Conservation (phyloP, 2,888 invertebrate species). For the Lasioglossum vierecki region DNA sequence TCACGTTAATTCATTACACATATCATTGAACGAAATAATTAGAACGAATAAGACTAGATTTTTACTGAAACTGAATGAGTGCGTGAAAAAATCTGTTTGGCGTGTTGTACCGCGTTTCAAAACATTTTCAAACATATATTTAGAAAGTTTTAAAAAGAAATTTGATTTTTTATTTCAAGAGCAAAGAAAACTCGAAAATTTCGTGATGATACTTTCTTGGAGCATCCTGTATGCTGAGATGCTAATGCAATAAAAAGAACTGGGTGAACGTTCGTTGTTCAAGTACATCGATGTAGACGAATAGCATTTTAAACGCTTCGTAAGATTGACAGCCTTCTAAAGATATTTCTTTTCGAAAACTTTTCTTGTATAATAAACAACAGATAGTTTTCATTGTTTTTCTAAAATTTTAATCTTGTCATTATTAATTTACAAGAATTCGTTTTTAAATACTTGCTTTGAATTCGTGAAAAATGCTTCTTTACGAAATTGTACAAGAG, state of each 20-base stretch:
- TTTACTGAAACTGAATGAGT: not conserved
- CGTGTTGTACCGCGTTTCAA: not conserved
- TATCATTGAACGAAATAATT: too few species aligned
- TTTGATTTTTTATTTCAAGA: not conserved
- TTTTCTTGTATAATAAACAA: not conserved
- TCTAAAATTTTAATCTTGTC: not conserved
- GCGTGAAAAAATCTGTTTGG: not conserved
- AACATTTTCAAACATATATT: too few species aligned
- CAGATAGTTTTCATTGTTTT: not conserved
- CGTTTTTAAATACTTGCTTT: not conserved
- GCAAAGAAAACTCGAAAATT: not conserved
- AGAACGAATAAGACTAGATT: not conserved
- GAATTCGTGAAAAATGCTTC: not conserved
- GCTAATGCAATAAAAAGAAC: slow-evolving; percentile 23
- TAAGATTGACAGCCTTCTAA: slow-evolving; percentile 8
- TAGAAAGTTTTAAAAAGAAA: too few species aligned
- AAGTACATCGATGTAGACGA: slow-evolving; percentile 37
- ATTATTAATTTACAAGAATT: not conserved
- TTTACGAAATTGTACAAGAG: too few species aligned
- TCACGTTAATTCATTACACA: not conserved
- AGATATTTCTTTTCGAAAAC: not conserved
- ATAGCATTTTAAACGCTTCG: slow-evolving; percentile 39
- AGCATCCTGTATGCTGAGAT: slow-evolving; percentile 2
- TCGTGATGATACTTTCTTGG: not conserved
- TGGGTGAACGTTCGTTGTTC: slow-evolving; percentile 36